These are phyloP conservation scores for Drosophila paranaensis DNA, from an alignment of 2,888 invertebrate genomes.

Conservation along the genomic window DNA sequence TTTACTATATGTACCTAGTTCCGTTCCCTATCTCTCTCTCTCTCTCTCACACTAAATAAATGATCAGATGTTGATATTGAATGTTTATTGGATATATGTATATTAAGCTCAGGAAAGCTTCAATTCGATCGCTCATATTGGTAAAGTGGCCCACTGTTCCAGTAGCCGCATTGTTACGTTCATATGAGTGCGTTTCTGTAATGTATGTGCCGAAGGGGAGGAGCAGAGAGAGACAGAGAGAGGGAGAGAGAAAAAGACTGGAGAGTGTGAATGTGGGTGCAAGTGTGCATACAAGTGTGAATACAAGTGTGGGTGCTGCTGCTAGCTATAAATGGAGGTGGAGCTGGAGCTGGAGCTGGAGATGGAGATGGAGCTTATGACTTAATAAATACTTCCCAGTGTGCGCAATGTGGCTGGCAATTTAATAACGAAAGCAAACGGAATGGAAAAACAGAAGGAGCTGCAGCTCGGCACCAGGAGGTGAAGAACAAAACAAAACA, in stretches of 20 bases:
- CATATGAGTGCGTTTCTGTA: constrained; percentile 22
- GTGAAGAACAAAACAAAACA: not conserved
- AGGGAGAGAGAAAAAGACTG: not conserved
- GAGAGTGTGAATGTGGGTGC: constrained; percentile 9
- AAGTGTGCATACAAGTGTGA: constrained; percentile 7
- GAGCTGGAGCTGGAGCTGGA: constrained; percentile 1
- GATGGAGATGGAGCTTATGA: constrained; percentile 62
- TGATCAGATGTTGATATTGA: too few species aligned
- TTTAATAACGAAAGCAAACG: constrained; percentile 75
- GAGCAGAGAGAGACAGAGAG: not conserved
- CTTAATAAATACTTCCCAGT: constrained; percentile 74
- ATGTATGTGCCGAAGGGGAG: constrained; percentile 8
- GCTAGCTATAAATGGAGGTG: constrained; percentile 4
- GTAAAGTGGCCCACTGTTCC: constrained; percentile 25
- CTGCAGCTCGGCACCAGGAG: constrained; percentile 4
- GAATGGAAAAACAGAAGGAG: constrained; percentile 45
- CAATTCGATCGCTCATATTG: not conserved
- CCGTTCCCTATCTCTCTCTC: too few species aligned
- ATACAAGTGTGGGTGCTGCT: constrained; percentile 14
- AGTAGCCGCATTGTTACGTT: constrained; percentile 25
- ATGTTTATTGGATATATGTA: too few species aligned
- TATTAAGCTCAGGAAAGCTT: not conserved
- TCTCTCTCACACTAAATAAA: too few species aligned
- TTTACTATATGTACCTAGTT: too few species aligned
- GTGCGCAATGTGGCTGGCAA: constrained; percentile 75